A percentile compares a stretch with the other conserved stretches of the same genome.
Conservation (phyloP, 2,888 invertebrate genomes). For the Folsomia candida region DNA sequence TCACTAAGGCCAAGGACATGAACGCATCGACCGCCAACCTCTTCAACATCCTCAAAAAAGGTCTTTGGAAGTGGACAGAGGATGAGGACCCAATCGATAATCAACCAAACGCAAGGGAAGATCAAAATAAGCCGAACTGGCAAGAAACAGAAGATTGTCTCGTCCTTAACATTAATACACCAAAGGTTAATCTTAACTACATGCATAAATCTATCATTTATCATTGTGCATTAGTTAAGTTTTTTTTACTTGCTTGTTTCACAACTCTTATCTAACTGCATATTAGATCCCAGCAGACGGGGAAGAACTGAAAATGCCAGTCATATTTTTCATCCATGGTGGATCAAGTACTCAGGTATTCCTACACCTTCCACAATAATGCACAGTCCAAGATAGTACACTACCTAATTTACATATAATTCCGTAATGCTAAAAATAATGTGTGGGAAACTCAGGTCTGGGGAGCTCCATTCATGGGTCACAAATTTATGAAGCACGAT, state of each 20-base stretch:
- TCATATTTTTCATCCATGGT: conserved; percentile 38
- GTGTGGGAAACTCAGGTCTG: neutral
- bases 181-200: neutral
- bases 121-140: neutral
- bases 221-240: too few species aligned
- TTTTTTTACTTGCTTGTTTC: too few species aligned
- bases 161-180: conserved; percentile 13
- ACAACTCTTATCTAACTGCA: too few species aligned
- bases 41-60: neutral
- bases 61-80: neutral
- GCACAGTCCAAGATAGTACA: too few species aligned
- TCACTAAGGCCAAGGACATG: neutral
- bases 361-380: neutral
- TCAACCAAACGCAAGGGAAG: neutral
- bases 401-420: too few species aligned
- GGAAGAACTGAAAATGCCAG: conserved; percentile 20
- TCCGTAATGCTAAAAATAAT: too few species aligned
- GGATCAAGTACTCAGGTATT: conserved; percentile 11
- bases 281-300: conserved; percentile 18
- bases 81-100: neutral
- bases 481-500: conserved; percentile 29
- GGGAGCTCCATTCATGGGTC: conserved; percentile 16
- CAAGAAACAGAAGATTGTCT: conserved; percentile 19
- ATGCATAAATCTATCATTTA: neutral
- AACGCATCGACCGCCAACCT: neutral